Percentiles rank a stretch among this genome's conserved stretches.
These are phyloP conservation scores for Arvicanthis niloticus DNA, from an alignment of 2,113 vertebrate species.

Conservation along the genomic window DNA sequence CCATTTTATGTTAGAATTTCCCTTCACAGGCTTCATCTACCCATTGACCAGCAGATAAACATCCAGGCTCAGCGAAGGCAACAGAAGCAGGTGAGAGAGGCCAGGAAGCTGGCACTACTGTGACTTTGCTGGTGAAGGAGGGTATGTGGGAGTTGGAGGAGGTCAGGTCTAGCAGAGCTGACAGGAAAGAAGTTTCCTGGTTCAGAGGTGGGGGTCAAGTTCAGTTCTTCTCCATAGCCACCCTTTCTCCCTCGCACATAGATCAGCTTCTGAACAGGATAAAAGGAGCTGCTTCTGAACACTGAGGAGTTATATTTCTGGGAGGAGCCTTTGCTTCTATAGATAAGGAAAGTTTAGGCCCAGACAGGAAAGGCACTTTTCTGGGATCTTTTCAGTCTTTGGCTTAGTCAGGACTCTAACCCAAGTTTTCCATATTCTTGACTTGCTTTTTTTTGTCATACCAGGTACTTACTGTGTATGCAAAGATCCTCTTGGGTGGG, in stretches of 20 bases:
- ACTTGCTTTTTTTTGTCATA: background rate
- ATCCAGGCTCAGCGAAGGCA: background rate
- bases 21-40: background rate
- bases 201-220: constrained; percentile 47
- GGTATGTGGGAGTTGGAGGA: background rate
- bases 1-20: background rate
- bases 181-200: background rate
- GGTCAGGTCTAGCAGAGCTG: constrained; percentile 2
- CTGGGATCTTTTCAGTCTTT: background rate
- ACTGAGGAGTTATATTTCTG: background rate
- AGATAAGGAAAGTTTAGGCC: constrained; percentile 33
- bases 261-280: background rate
- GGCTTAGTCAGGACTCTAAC: background rate
- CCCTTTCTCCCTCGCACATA: background rate
- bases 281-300: background rate
- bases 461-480: background rate
- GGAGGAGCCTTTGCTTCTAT: background rate
- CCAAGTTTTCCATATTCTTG: background rate
- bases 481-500: background rate
- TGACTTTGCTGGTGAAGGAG: constrained; percentile 28
- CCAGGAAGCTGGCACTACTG: background rate
- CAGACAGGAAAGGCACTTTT: constrained; percentile 25
- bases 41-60: background rate
- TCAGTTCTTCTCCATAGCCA: background rate
- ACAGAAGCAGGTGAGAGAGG: background rate